Percentiles rank a stretch among this genome's conserved stretches.
Evolutionary conservation across 2,888 invertebrate species (phyloP).

Genomic region (Galerucella pusilla): DNA sequence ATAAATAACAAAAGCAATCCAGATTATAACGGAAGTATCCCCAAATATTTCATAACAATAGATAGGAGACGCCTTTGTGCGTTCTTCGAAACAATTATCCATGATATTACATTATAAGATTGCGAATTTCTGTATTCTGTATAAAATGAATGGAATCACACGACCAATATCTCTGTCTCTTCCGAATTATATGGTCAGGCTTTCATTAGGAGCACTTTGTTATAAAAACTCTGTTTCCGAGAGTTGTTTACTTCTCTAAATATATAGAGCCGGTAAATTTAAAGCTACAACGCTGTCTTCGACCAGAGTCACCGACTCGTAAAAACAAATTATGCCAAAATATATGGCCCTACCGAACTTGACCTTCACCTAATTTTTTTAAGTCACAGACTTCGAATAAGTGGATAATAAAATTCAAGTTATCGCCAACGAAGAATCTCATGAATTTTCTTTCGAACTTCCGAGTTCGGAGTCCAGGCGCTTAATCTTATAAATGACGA

Average conservation of each 20-base stretch:
- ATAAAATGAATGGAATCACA: no score
- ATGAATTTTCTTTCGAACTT: slow-evolving; percentile 10
- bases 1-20: no score
- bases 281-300: not conserved
- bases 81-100: no score
- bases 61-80: no score
- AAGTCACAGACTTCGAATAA: not conserved
- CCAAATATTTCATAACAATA: no score
- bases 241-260: not conserved
- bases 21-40: no score
- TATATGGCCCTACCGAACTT: not conserved
- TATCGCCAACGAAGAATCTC: slow-evolving; percentile 15
- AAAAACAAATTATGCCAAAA: slow-evolving; percentile 18
- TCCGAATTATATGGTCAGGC: no score
- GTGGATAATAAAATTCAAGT: slow-evolving; percentile 20
- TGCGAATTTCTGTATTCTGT: no score
- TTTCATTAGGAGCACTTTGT: no score
- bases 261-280: not conserved
- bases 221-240: no score
- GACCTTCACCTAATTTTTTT: slow-evolving; percentile 11
- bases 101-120: no score
- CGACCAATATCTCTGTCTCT: no score
- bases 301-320: slow-evolving; percentile 2
- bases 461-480: not conserved
- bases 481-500: not conserved